Conservation (phyloP, 2,113 vertebrate genomes). For the Forbesichthys papilliferus region DNA sequence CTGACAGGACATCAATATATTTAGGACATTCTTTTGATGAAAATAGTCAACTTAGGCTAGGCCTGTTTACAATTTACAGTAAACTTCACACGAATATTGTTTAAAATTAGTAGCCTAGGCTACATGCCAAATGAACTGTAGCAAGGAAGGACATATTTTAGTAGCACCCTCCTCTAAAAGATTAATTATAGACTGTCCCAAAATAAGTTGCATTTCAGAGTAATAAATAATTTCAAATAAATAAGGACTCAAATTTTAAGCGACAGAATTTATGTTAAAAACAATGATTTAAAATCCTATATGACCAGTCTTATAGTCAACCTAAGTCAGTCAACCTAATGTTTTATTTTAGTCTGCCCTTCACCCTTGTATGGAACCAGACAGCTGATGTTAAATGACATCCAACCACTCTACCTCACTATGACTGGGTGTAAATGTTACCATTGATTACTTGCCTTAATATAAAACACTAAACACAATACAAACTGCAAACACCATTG, state of each 20-base stretch:
- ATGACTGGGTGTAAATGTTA: neutral
- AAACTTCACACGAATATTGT: no score
- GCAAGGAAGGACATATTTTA: no score
- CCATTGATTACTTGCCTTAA: neutral
- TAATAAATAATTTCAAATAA: slow-evolving; percentile 1
- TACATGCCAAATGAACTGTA: no score
- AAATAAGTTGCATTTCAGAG: slow-evolving; percentile 48
- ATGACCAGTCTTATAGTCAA: no score
- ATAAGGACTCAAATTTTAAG: slow-evolving; percentile 14
- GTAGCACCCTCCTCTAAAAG: no score
- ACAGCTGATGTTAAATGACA: slow-evolving; percentile 13
- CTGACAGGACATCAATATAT: neutral
- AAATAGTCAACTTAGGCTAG: neutral
- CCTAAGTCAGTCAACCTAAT: neutral
- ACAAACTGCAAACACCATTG: no score
- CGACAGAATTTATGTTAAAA: slow-evolving; percentile 23
- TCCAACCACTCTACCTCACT: neutral
- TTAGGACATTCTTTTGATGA: neutral
- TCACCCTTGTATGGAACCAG: slow-evolving; percentile 4
- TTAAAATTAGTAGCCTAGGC: no score
- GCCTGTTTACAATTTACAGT: no score
- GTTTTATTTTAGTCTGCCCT: neutral
- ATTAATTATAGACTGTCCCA: slow-evolving; percentile 7
- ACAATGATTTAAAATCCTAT: neutral
- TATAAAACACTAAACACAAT: no score